Evolutionary conservation across 1,140 invertebrate genomes (phyloP), one percentile per base, ranked within the genome.

Genomic region (Panagrolaimus sp.): DNA sequence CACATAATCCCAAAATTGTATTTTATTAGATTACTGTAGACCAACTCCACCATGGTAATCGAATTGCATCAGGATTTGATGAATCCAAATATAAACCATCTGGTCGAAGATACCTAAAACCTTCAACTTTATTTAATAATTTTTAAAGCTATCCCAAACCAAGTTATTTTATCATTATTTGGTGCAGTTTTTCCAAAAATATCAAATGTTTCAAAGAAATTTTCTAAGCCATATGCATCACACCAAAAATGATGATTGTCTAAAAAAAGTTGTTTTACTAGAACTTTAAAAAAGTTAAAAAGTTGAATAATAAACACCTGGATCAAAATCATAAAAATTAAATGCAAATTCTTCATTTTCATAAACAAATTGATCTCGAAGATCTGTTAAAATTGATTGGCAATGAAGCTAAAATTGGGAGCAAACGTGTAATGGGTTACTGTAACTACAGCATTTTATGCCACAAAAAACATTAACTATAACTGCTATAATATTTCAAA

Each of bases 211-310:
- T 73, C 68, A 43, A 45, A 64, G 43, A 70, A 73, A 20, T 68
- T 65, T 62, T 70, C 63, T 4, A 73, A 66, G 9, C 72, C 72
- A 46, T 73, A 73, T 14, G 72, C 72, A 20, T 73, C 72, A 48
- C 72, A 73, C 72, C 72, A 73, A 42, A 73, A 73, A 38, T 73
- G 72, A 16, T 47, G 27, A 25, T 73, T 71, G 42, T 65, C 72
- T 73, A 45, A 2, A 44, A 63, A 27, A 46, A 0, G 20, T 3
- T 66, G 42, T 14, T 11, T 1, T 11, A 27, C n/a, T 7, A 44
- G 7, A 25, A 64, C 13, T 20, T 14, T 16, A 1, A 43, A 31
- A 11, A 27, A 44, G 42, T 67, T 23, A 53, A 47, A 16, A 38
- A 20, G 11, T n/a, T n/a, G n/a, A n/a, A n/a, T n/a, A n/a, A n/a